phyloP scores from a whole-genome alignment of 1,140 invertebrate genomes.

The Drosophila simulans region DNA sequence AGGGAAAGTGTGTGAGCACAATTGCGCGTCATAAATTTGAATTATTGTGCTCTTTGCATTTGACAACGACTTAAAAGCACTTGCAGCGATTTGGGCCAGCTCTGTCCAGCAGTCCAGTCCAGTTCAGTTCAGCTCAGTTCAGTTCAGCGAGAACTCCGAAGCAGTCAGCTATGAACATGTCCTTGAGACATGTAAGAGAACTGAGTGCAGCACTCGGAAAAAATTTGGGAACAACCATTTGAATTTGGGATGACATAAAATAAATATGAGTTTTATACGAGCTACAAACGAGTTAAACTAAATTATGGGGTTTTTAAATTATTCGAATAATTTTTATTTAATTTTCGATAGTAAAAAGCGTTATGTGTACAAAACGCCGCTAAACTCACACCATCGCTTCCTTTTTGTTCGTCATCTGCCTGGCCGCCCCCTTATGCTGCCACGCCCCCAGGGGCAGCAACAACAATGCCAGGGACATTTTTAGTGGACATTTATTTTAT shows the following conservation, averaged over 20 bases:
- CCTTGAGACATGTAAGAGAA: conserved; percentile 65
- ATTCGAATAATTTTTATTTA: too few species aligned
- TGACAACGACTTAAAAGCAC: conserved; percentile 81
- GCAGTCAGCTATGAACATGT: conserved; percentile 69
- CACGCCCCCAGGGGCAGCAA: conserved; percentile 52
- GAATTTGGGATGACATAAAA: background rate
- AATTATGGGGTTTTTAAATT: too few species aligned
- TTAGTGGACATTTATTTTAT: conserved; percentile 82
- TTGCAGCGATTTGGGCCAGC: conserved; percentile 79
- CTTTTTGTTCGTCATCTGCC: conserved; percentile 47
- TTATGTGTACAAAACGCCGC: conserved; percentile 9
- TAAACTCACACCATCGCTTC: background rate
- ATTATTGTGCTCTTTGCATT: conserved; percentile 82
- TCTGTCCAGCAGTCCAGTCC: conserved; percentile 48
- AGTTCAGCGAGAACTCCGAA: conserved; percentile 32
- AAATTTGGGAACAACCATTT: background rate
- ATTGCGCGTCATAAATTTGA: conserved; percentile 81
- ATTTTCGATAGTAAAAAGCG: too few species aligned
- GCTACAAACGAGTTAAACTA: too few species aligned
- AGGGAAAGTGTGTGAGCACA: conserved; percentile 70
- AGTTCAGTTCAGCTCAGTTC: conserved; percentile 37
- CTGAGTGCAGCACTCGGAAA: background rate
- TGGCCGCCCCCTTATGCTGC: conserved; percentile 39
- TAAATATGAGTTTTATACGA: background rate
- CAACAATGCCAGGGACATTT: conserved; percentile 65